Conservation (phyloP, 2,888 invertebrate genomes). For the Diaphora mendica region DNA sequence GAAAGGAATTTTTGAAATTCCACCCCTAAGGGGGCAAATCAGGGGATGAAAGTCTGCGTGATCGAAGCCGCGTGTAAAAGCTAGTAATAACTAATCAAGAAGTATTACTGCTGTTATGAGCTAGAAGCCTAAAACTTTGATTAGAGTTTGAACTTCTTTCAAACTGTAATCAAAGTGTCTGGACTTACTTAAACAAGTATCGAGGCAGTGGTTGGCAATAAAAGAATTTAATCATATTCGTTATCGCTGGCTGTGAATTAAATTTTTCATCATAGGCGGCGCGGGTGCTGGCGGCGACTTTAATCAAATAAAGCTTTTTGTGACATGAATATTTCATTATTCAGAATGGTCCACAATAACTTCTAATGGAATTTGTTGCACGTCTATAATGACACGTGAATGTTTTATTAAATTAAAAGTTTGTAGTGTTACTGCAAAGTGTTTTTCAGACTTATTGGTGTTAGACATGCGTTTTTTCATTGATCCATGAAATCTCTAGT, state of each 20-base stretch:
- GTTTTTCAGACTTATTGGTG: not conserved
- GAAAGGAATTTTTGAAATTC: no score
- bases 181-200: not conserved
- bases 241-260: slow-evolving; percentile 21
- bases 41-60: no score
- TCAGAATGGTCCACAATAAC: slow-evolving; percentile 37
- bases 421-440: not conserved
- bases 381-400: slow-evolving; percentile 33
- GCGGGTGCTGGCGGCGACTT: slow-evolving; percentile 22
- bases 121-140: not conserved
- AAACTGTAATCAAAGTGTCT: not conserved
- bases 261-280: slow-evolving; percentile 27
- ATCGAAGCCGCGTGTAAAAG: no score
- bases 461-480: no score
- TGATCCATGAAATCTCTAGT: not conserved
- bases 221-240: slow-evolving; percentile 38
- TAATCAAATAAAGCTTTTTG: slow-evolving; percentile 44
- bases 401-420: slow-evolving; percentile 22
- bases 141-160: no score
- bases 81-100: no score
- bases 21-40: no score
- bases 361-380: slow-evolving; percentile 40
- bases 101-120: not conserved
- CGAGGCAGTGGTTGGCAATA: not conserved
- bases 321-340: slow-evolving; percentile 50